These are phyloP conservation scores for Mormyrus lacerda DNA, from an alignment of 2,113 vertebrate genomes.

Conservation along the genomic window DNA sequence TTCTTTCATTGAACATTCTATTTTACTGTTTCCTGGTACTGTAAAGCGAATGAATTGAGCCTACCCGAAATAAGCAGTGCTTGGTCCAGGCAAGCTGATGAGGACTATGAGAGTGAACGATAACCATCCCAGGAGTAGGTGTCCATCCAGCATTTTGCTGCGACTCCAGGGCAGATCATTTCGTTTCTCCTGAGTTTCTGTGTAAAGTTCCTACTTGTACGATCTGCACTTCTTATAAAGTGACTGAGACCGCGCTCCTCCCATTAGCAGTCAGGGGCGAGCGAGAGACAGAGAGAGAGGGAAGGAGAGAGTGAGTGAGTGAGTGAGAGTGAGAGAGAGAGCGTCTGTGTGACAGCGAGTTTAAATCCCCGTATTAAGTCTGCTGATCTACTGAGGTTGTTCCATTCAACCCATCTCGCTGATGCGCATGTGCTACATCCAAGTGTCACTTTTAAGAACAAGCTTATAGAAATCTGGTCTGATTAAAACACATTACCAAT, in stretches of 20 bases:
- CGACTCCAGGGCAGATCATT: constrained; percentile 83
- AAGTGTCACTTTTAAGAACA: neutral
- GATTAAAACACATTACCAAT: neutral
- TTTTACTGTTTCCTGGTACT: neutral
- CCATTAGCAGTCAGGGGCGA: constrained; percentile 4
- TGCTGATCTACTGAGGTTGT: neutral
- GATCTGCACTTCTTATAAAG: constrained; percentile 66
- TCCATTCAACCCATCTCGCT: neutral
- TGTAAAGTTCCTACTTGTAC: constrained; percentile 57
- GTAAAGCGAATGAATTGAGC: constrained; percentile 13
- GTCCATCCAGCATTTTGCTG: constrained; percentile 93
- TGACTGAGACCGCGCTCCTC: constrained; percentile 38
- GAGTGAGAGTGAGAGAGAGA: constrained; percentile 19
- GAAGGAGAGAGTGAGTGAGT: neutral
- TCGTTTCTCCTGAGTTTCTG: constrained; percentile 76
- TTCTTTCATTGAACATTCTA: neutral
- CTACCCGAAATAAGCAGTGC: constrained; percentile 81
- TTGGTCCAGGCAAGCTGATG: constrained; percentile 62
- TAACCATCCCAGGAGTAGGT: constrained; percentile 80
- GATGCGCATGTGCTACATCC: neutral
- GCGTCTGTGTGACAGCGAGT: constrained; percentile 26
- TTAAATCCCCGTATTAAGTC: neutral
- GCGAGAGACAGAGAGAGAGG: neutral
- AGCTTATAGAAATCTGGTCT: neutral
- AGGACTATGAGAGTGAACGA: constrained; percentile 73